Conservation (phyloP, 2,797 vertebrate species). For the Hipposideros larvatus region DNA sequence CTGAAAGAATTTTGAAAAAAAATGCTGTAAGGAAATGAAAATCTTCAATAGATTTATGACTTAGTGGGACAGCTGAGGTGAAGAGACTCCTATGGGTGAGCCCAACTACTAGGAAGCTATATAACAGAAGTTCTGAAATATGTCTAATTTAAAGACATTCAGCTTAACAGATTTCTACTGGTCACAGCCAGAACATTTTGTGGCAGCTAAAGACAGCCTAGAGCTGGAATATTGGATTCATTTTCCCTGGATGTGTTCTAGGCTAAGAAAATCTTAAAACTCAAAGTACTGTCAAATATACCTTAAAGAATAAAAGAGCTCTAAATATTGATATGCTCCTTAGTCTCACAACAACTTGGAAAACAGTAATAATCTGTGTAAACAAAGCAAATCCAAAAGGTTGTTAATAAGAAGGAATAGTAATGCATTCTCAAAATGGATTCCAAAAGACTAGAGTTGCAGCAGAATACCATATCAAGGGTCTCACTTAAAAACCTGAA, state of each 20-base stretch:
- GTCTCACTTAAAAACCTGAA: background rate
- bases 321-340: background rate
- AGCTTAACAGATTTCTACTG: background rate
- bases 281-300: background rate
- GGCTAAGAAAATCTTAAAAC: background rate
- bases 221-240: background rate
- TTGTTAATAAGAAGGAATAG: background rate
- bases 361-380: background rate
- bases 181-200: background rate
- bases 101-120: background rate
- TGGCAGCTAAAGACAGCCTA: background rate
- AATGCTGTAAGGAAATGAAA: background rate
- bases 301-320: background rate
- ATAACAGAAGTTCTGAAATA: background rate
- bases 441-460: background rate
- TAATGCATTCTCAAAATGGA: background rate
- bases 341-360: background rate
- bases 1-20: background rate
- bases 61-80: background rate
- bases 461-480: slow-evolving; percentile 15
- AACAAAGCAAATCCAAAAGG: slow-evolving; percentile 5
- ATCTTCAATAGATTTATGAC: background rate
- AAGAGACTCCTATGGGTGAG: background rate
- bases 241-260: background rate
- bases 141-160: background rate